Evolutionary conservation across 2,113 vertebrate species (phyloP), one percentile per base, ranked within the genome.

Genomic region (Platycercus adscitus): DNA sequence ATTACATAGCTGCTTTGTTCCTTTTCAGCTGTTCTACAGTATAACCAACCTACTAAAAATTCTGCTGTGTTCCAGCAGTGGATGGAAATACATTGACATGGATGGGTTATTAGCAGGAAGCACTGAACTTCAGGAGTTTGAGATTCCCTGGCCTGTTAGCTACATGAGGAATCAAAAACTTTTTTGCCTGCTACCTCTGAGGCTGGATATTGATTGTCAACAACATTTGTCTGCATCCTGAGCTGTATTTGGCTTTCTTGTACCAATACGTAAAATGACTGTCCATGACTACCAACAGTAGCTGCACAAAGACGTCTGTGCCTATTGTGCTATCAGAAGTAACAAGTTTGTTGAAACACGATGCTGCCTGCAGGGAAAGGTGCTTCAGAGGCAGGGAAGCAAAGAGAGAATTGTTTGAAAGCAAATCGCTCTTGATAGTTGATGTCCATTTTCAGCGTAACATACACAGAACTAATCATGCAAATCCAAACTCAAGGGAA

Each of bases 401-500:
- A 68, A 82, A 86, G 89, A 81, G 31, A 68, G 44, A 90, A 88
- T 19, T 41, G 50, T 58, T 65, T 55, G 80, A 91, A 93, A 89
- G 86, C 73, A 79, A 86, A 81, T 92, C 20, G 89, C 66, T 93
- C 50, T 71, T 81, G 88, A 76, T 84, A 90, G 39, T 91, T 61
- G 25, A 79, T 73, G 95, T 87, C 93, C 93, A 46, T 95, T 95
- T 91, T 82, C 92, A 76, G 75, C 31, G 44, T 64, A 76, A 60
- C 52, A 56, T 11, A 86, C 23, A 88, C 65, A 89, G 82, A 96
- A 91, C 80, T 95, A 95, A 97, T 88, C 88, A 96, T 89, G 95
- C 87, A 97, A 96, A 95, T 95, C 52, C 66, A 91, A 73, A 70
- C 93, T 77, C 94, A 33, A 58, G 91, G 95, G 95, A 96, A 96